Evolutionary conservation across 2,797 vertebrate species (phyloP).

Genomic region (Poeciliopsis turneri): DNA sequence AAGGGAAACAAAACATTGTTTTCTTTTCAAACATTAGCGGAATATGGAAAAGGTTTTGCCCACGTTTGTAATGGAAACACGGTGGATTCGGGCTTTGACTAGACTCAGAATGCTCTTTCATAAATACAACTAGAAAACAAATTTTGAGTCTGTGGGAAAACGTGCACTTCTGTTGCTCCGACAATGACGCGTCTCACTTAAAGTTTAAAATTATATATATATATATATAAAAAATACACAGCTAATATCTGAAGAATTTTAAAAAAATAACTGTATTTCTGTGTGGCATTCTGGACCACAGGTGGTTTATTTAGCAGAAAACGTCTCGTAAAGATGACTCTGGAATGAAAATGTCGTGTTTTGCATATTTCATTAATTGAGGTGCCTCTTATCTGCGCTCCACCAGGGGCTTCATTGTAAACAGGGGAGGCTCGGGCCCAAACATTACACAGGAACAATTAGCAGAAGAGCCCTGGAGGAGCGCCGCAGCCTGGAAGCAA

Average conservation of each 20-base stretch:
- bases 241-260: background rate
- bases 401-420: slow-evolving; percentile 38
- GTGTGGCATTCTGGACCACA: background rate
- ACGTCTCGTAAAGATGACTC: background rate
- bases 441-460: slow-evolving; percentile 42
- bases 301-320: slow-evolving; percentile 4
- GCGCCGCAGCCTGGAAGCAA: slow-evolving; percentile 26
- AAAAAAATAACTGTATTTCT: background rate
- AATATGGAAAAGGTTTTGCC: too few species aligned
- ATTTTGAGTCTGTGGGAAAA: background rate
- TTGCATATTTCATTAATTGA: slow-evolving; percentile 25
- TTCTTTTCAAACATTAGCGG: background rate
- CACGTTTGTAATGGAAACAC: too few species aligned
- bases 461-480: slow-evolving; percentile 30
- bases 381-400: slow-evolving; percentile 41
- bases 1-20: background rate
- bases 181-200: background rate
- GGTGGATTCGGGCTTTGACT: background rate
- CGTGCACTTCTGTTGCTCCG: background rate
- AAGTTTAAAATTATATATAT: background rate
- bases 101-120: background rate
- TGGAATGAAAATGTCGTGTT: slow-evolving; percentile 8
- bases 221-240: background rate
- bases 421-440: slow-evolving; percentile 28
- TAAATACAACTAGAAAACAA: background rate